Conservation (phyloP, 2,797 vertebrate species). For the Sternotherus odoratus region DNA sequence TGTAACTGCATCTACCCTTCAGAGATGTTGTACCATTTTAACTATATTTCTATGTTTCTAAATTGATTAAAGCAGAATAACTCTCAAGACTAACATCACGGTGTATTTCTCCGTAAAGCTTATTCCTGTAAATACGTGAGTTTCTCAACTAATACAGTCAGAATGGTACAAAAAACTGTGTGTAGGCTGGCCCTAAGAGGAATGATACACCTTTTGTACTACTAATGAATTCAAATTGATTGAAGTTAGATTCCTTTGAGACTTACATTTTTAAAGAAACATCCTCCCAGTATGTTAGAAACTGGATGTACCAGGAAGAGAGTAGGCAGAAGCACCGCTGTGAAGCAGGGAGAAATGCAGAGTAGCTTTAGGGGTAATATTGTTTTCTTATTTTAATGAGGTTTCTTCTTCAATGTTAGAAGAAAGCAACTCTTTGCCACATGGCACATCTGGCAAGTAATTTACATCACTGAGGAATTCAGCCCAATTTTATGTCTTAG, state of each 20-base stretch:
- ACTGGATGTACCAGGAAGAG: background rate
- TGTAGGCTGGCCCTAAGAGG: background rate
- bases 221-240: background rate
- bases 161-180: background rate
- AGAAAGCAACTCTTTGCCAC: background rate
- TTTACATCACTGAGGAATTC: background rate
- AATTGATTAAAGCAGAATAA: background rate
- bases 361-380: background rate
- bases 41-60: background rate
- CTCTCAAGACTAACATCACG: background rate
- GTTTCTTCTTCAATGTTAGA: background rate
- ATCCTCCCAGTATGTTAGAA: too few relatives aligned
- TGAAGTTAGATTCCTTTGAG: background rate
- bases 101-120: background rate
- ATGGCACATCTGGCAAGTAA: background rate
- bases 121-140: background rate
- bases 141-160: background rate
- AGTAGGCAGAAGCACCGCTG: background rate
- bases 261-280: background rate
- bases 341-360: background rate
- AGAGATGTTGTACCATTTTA: background rate
- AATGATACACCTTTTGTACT: background rate
- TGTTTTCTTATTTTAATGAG: background rate
- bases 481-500: background rate
- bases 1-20: background rate